phyloP scores from a whole-genome alignment of 2,888 invertebrate genomes.

The Herminia tarsipennalis region DNA sequence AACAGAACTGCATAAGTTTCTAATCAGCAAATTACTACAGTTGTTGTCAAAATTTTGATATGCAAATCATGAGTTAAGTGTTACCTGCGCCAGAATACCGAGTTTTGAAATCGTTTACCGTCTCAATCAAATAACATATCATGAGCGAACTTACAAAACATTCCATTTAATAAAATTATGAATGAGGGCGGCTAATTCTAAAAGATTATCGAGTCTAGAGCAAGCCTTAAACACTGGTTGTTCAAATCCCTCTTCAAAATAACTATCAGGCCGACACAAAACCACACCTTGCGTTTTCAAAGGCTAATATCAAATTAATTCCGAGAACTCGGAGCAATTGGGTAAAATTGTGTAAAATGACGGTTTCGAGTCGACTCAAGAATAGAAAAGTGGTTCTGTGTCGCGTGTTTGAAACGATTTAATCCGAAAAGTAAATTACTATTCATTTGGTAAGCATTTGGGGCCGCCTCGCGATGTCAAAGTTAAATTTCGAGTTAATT shows the following conservation, averaged over 20 bases:
- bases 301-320: constrained; percentile 85
- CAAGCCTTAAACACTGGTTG: constrained; percentile 75
- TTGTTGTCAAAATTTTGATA: constrained; percentile 11
- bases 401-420: constrained; percentile 85
- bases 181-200: constrained; percentile 66
- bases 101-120: constrained; percentile 38
- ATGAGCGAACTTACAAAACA: constrained; percentile 44
- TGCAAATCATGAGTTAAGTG: constrained; percentile 26
- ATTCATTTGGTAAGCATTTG: constrained; percentile 82
- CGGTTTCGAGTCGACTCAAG: constrained; percentile 77
- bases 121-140: constrained; percentile 50
- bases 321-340: constrained; percentile 83
- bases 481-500: constrained; percentile 72
- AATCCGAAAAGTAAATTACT: constrained; percentile 84
- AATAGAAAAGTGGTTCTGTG: constrained; percentile 84
- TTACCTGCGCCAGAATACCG: constrained; percentile 12
- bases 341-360: constrained; percentile 86
- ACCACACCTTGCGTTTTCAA: constrained; percentile 85
- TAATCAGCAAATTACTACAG: constrained; percentile 16
- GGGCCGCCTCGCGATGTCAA: constrained; percentile 77
- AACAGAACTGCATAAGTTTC: background rate
- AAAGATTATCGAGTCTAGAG: constrained; percentile 74
- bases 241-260: constrained; percentile 77
- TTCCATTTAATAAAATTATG: constrained; percentile 60
- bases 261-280: constrained; percentile 75